Base-by-base conservation (phyloP, 2,888 invertebrate species). In the Caradrina kadenii region DNA sequence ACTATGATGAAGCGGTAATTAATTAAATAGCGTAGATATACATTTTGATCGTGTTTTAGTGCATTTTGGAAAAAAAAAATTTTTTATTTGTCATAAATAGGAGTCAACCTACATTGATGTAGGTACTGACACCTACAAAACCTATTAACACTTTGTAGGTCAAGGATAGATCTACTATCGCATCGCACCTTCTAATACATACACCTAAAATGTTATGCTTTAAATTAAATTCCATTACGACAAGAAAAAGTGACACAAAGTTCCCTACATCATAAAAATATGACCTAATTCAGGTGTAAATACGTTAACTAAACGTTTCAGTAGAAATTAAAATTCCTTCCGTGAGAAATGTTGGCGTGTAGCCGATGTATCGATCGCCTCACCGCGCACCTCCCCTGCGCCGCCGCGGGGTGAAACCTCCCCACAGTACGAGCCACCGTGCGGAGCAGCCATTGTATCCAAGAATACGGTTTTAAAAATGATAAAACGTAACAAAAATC, bases 381-480 rank as follows among this genome's bases (percentile, higher is more conserved):
- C 80, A 42, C 79, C 88, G 95, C 95, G 95, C 95, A 95, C 71
- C 87, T 77, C 76, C 81, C 83, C 79, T 87, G 92, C 92, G 92
- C 88, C 88, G 45, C 45, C 17, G 84, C 77, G 82, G 74, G 78
- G 73, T 56, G 69, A 74, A 80, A 79, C 88, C 87, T 82, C 86
- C 82, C 83, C 82, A 82, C 84, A 77, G 76, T 72, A 65, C 76
- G 56, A 68, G 63, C 80, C 82, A 79, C 84, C 85, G 90, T 86
- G 84, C 87, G 86, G 87, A 90, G 89, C 92, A 90, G 92, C 92
- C 93, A 91, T 90, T 88, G 80, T 86, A 87, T 83, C 83, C 83
- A 86, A 88, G 87, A 90, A 92, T 87, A 73, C 84, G 68, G 81
- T 79, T 68, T 69, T 80, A 87, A 91, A 93, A 92, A 93, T 92